Evolutionary conservation across 2,888 invertebrate species (phyloP).

Genomic region (Trissoscelio sp.): DNA sequence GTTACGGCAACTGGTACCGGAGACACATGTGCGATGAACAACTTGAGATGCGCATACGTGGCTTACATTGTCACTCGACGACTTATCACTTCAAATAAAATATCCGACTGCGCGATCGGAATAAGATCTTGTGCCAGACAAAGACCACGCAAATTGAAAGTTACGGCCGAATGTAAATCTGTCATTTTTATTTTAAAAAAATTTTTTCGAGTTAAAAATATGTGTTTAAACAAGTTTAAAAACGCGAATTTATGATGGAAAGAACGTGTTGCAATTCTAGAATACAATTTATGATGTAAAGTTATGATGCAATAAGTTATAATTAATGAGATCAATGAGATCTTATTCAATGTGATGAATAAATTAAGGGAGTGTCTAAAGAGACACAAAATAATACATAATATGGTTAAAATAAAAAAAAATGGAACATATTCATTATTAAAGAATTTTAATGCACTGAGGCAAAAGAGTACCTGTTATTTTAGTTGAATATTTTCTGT

Average conservation of each 20-base stretch:
- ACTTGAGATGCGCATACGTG: constrained; percentile 33
- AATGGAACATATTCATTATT: too few species aligned
- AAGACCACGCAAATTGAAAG: constrained; percentile 51
- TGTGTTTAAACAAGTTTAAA: neutral
- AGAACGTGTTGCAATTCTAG: neutral
- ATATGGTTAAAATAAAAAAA: too few species aligned
- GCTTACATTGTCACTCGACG: constrained; percentile 51
- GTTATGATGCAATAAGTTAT: too few species aligned
- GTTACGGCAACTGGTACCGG: constrained; percentile 36
- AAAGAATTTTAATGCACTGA: too few species aligned
- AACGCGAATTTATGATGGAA: constrained; percentile 2
- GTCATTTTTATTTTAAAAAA: neutral
- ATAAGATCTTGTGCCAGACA: constrained; percentile 52
- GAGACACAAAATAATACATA: too few species aligned
- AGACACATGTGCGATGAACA: constrained; percentile 38
- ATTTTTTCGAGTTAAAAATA: neutral
- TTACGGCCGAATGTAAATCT: constrained; percentile 29
- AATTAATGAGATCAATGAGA: too few species aligned
- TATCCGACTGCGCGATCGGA: constrained; percentile 40
- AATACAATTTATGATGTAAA: neutral
- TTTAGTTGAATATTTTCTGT: too few species aligned
- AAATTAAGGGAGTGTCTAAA: too few species aligned
- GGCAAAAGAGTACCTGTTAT: too few species aligned
- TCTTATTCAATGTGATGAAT: too few species aligned
- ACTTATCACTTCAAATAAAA: constrained; percentile 58